Conservation (phyloP, 2,888 invertebrate genomes). For the Sinopyrophorus schimmeli region DNA sequence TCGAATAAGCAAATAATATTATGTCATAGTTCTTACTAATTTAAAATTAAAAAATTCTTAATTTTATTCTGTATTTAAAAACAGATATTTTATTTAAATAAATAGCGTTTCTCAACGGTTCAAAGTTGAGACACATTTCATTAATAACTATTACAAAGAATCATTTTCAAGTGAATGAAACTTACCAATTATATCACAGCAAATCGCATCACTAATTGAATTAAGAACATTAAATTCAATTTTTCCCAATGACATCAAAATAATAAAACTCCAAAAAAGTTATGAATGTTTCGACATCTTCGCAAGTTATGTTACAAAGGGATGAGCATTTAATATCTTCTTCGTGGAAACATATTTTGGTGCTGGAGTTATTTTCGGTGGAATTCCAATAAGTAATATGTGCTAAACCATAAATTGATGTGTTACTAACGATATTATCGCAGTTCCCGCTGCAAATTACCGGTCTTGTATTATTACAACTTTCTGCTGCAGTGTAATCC, state of each 20-base stretch:
- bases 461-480: conserved; percentile 30
- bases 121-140: no score
- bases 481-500: conserved; percentile 30
- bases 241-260: conserved; percentile 72
- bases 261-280: conserved; percentile 74
- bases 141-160: no score
- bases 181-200: conserved; percentile 83
- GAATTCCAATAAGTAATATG: not conserved
- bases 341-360: conserved; percentile 9
- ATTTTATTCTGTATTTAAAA: no score
- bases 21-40: not conserved
- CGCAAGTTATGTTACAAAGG: conserved; percentile 34
- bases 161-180: no score
- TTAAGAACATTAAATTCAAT: conserved; percentile 84
- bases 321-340: no score
- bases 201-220: conserved; percentile 87
- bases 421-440: conserved; percentile 1
- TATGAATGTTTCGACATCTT: conserved; percentile 53
- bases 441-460: conserved; percentile 19
- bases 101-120: not conserved
- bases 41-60: conserved; percentile 3
- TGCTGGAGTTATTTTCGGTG: no score
- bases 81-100: not conserved
- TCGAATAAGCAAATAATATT: no score
- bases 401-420: conserved; percentile 11